A percentile compares a stretch with the other conserved stretches of the same genome.
These are phyloP conservation scores for Hermetia illucens DNA, from an alignment of 1,140 invertebrate species.

Conservation along the genomic window DNA sequence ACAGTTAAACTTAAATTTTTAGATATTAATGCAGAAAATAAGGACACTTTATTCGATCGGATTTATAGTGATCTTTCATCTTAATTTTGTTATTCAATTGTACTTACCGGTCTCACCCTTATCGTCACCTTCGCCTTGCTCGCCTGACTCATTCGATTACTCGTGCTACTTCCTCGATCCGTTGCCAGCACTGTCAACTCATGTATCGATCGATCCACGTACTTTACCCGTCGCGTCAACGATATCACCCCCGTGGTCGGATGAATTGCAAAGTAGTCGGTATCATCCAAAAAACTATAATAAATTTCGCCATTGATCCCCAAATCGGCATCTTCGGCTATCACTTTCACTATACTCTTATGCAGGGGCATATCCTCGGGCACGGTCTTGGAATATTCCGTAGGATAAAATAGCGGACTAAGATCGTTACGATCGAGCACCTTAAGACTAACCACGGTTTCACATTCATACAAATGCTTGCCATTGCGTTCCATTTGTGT, in stretches of 20 bases:
- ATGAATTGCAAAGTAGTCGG: slow-evolving; percentile 78
- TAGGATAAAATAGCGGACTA: slow-evolving; percentile 79
- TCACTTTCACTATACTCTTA: slow-evolving; percentile 56
- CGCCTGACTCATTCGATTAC: slow-evolving; percentile 40
- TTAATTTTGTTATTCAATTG: slow-evolving; percentile 1
- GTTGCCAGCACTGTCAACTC: slow-evolving; percentile 66
- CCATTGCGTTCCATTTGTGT: slow-evolving; percentile 34
- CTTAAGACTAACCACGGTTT: slow-evolving; percentile 60
- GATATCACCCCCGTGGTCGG: slow-evolving; percentile 81
- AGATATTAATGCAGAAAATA: too few relatives aligned
- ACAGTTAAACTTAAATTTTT: too few relatives aligned
- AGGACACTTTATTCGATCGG: too few relatives aligned
- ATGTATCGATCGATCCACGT: slow-evolving; percentile 50
- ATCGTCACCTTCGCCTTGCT: slow-evolving; percentile 63
- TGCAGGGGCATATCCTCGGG: slow-evolving; percentile 79
- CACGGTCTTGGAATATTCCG: slow-evolving; percentile 73
- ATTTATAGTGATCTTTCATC: neutral
- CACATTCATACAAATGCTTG: slow-evolving; percentile 47
- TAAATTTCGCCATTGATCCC: slow-evolving; percentile 93
- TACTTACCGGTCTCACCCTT: slow-evolving; percentile 41
- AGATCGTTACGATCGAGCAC: slow-evolving; percentile 85
- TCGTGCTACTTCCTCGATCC: slow-evolving; percentile 60
- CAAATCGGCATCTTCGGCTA: slow-evolving; percentile 86
- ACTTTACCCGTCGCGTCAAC: slow-evolving; percentile 62
- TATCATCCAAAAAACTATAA: slow-evolving; percentile 77